phyloP scores from a whole-genome alignment of 2,113 vertebrate genomes.

The Plecturocebus donacophilus region DNA sequence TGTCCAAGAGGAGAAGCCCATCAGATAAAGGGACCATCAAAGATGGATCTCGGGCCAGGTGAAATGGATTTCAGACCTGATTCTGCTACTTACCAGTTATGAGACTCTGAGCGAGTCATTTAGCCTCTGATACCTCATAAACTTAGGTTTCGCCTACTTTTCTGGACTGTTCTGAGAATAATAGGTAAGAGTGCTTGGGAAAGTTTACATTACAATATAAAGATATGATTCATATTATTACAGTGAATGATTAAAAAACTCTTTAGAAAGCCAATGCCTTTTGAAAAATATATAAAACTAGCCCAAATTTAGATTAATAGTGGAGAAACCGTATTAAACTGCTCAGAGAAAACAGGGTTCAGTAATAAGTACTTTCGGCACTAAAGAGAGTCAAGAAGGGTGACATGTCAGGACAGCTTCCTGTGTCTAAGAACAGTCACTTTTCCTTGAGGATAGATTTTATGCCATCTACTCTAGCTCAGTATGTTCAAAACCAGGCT shows the following conservation, averaged over 20 bases:
- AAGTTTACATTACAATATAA: neutral
- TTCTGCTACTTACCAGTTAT: neutral
- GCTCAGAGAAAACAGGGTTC: neutral
- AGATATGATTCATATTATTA: neutral
- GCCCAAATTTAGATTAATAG: neutral
- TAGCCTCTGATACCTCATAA: neutral
- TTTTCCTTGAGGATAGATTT: neutral
- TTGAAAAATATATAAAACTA: neutral
- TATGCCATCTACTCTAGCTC: neutral
- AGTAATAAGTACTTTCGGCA: neutral
- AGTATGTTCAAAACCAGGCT: neutral
- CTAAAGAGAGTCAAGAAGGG: neutral
- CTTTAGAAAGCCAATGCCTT: neutral
- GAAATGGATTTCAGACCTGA: neutral
- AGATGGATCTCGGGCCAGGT: neutral
- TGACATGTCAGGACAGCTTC: neutral
- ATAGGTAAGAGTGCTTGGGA: neutral
- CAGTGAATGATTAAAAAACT: neutral
- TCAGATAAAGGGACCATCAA: neutral
- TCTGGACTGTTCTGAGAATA: neutral
- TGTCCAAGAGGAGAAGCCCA: slow-evolving; percentile 70
- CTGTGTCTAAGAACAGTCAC: neutral
- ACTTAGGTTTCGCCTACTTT: neutral
- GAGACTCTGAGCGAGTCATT: neutral
- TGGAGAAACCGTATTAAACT: neutral